Evolutionary conservation across 2,113 vertebrate species (phyloP).

Genomic region (Xyliphius kryptos): DNA sequence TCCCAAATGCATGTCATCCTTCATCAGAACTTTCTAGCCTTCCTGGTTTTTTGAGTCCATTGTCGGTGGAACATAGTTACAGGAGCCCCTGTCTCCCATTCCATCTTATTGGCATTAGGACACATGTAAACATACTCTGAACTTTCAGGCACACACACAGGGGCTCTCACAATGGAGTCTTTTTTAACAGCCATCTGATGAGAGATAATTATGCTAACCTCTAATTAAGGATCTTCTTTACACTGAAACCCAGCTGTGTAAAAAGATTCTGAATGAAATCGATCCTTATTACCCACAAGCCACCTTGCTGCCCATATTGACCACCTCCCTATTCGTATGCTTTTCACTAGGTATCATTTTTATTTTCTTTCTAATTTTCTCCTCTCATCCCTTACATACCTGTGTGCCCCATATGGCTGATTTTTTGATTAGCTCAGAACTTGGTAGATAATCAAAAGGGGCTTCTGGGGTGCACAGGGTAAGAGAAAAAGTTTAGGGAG

Average conservation of each 20-base stretch:
- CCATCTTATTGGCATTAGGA: constrained; percentile 13
- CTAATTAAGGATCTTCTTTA: constrained; percentile 76
- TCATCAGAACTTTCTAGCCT: constrained; percentile 79
- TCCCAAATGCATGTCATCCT: constrained; percentile 80
- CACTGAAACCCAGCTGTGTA: constrained; percentile 71
- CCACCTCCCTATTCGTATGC: constrained; percentile 51
- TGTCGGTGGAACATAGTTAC: constrained; percentile 69
- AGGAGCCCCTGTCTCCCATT: constrained; percentile 23
- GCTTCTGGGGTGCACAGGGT: constrained; percentile 16
- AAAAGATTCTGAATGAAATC: constrained; percentile 45
- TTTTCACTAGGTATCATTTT: constrained; percentile 47
- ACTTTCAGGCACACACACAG: constrained; percentile 17
- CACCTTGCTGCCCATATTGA: constrained; percentile 50
- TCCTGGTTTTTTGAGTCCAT: constrained; percentile 71
- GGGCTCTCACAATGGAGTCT: constrained; percentile 47
- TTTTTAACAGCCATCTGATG: constrained; percentile 73
- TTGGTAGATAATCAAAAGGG: constrained; percentile 62
- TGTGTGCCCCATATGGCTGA: constrained; percentile 12
- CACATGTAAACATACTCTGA: constrained; percentile 12
- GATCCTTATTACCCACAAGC: constrained; percentile 51
- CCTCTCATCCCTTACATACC: constrained; percentile 16
- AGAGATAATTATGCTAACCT: constrained; percentile 75
- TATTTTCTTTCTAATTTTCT: constrained; percentile 14
- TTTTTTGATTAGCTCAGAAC: constrained; percentile 62
- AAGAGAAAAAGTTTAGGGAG: constrained; percentile 7